Base-by-base conservation (phyloP, 2,888 invertebrate genomes). In the Vannuccia rotundouncinata region DNA sequence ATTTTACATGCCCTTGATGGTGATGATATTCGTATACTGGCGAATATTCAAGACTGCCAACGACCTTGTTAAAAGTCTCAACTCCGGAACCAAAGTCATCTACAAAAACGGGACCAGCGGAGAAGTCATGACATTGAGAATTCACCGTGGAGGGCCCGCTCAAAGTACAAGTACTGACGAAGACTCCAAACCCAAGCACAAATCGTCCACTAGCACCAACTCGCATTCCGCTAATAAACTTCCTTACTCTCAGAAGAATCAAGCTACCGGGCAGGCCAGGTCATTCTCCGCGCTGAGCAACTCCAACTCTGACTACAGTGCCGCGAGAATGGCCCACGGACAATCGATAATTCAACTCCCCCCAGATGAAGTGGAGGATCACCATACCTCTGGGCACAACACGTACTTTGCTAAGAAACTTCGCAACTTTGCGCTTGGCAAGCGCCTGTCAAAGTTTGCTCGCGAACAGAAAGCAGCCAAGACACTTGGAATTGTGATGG, bases 21-120 rank as follows among this genome's bases (percentile, higher is more conserved):
- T 99, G 80, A 99, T 99, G 95, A 93, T 98, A 83, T 97, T 97
- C 89, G 97, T 97, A 1, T 99, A 99, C 88, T 95, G 94, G 88
- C 92, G 94, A 83, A 97, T 97, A 84, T 97, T 97, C 89, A 91
- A 93, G 74, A 96, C 96, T 0, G 97, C 97, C 1, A 93, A 93
- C 0, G 92, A 93, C 84, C 96, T 96, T 89, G 95, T 95, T 79
- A 91, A 93, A 82, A 95, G 95, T 79, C 90, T 97, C 45, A 93
- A 94, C 86, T 91, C 94, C 82, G 97, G 97, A 81, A 93, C 94
- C 80, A 96, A 96, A 82, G 86, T 89, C 5, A 83, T 86, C 75
- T 59, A 77, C 27, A 82, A 81, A 10, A 45, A 66, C 31, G 59
- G 89, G 93, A 22, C 59, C 29, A 84, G 94, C 94, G 84, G 85